Percentiles rank a stretch among this genome's conserved stretches.
Evolutionary conservation across 1,140 invertebrate genomes (phyloP).

Genomic region (Meteorus sp.): DNA sequence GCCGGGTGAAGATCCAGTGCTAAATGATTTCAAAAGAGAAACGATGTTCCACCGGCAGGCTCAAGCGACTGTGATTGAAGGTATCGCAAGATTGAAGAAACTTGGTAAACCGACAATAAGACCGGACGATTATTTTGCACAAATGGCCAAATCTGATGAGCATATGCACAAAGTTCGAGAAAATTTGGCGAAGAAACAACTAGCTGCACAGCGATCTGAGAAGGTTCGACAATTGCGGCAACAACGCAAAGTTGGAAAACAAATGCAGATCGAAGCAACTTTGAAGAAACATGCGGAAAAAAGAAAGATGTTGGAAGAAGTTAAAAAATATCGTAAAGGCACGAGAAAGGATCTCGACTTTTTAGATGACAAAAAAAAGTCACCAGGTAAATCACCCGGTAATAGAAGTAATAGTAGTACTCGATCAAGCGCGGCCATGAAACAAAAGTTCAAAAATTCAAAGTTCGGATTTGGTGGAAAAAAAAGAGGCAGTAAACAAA

Average conservation of each 20-base stretch:
- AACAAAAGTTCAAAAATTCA: conserved; percentile 73
- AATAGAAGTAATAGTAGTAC: conserved; percentile 34
- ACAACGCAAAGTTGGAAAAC: conserved; percentile 91
- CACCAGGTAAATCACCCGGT: conserved; percentile 48
- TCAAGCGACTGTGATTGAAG: conserved; percentile 81
- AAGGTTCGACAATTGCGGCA: conserved; percentile 86
- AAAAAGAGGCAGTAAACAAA: conserved; percentile 87
- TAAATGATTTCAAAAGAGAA: conserved; percentile 95
- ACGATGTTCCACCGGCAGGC: conserved; percentile 91
- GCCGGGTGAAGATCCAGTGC: conserved; percentile 72
- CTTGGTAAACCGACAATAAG: conserved; percentile 77
- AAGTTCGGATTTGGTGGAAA: conserved; percentile 97
- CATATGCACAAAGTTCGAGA: conserved; percentile 97
- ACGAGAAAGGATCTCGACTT: conserved; percentile 78
- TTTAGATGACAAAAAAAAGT: conserved; percentile 73
- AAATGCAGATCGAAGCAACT: conserved; percentile 82
- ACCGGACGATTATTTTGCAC: conserved; percentile 96
- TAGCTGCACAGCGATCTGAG: conserved; percentile 80
- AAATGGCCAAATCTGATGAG: conserved; percentile 97
- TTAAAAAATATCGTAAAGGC: conserved; percentile 86
- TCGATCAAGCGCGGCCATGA: too few species aligned
- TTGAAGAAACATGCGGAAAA: conserved; percentile 77
- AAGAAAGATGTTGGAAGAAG: conserved; percentile 78
- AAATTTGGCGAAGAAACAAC: conserved; percentile 82
- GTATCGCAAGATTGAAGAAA: conserved; percentile 73